Conservation (phyloP, 2,888 invertebrate genomes). For the Azorinus chamasolen region DNA sequence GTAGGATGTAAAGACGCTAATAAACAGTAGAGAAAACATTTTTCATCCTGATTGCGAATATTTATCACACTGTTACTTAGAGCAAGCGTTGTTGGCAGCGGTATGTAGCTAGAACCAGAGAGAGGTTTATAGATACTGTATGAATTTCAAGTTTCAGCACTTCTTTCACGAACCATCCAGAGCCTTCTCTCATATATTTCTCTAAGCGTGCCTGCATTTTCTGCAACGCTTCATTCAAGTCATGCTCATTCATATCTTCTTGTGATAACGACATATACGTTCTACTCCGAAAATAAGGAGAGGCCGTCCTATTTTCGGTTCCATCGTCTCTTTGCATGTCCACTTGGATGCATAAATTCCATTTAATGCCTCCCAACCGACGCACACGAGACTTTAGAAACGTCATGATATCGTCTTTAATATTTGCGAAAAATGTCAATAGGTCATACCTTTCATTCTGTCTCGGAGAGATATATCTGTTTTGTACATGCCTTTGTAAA, state of each 20-base stretch:
- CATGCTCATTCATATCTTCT: conserved; percentile 18
- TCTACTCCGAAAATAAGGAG: conserved; percentile 50
- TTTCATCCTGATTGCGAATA: conserved; percentile 37
- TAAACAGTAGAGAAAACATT: conserved; percentile 41
- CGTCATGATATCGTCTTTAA: conserved; percentile 3
- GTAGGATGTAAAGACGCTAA: conserved; percentile 31
- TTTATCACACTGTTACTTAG: conserved; percentile 17
- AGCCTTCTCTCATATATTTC: conserved; percentile 43
- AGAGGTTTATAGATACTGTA: conserved; percentile 41
- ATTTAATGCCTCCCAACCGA: conserved; percentile 32
- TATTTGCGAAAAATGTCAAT: conserved; percentile 34
- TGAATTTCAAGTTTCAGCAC: conserved; percentile 35
- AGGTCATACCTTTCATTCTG: conserved; percentile 30
- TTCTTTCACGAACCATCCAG: conserved; percentile 35
- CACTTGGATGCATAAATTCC: conserved; percentile 41
- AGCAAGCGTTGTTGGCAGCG: conserved; percentile 19
- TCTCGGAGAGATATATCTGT: conserved; percentile 22
- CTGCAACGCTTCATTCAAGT: too few relatives aligned
- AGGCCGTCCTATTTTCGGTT: neutral
- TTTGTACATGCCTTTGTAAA: conserved; percentile 10
- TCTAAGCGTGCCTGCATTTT: conserved; percentile 44
- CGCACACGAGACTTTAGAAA: conserved; percentile 7
- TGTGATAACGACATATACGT: conserved; percentile 27
- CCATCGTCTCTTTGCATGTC: conserved; percentile 35
- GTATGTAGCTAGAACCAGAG: conserved; percentile 34